Evolutionary conservation across 2,113 vertebrate genomes (phyloP).

Genomic region (Coracopsis vasa): DNA sequence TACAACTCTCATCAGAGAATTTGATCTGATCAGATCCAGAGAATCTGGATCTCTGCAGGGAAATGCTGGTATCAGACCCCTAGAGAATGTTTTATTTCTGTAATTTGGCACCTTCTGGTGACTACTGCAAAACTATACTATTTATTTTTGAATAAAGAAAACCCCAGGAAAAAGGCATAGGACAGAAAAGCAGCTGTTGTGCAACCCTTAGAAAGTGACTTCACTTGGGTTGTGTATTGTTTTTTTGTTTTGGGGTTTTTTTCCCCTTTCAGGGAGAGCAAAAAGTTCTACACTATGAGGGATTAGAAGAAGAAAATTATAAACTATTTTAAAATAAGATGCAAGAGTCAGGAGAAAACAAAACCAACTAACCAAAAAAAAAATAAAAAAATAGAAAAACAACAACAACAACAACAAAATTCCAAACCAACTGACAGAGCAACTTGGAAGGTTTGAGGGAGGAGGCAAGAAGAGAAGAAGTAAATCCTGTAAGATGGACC

Average conservation of each 20-base stretch:
- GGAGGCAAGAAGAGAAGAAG: neutral
- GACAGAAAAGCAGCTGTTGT: neutral
- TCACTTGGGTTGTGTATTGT: neutral
- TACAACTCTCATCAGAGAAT: neutral
- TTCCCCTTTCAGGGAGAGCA: neutral
- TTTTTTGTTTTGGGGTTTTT: neutral
- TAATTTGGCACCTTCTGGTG: conserved; percentile 29
- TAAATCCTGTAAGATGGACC: neutral
- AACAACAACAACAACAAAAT: neutral
- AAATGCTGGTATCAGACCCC: neutral
- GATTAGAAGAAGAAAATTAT: neutral
- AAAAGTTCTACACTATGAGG: neutral
- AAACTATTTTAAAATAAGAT: neutral
- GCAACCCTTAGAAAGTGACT: neutral
- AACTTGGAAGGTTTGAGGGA: neutral
- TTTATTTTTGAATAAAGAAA: neutral
- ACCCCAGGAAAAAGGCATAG: neutral
- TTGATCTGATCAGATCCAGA: neutral
- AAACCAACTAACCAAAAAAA: neutral
- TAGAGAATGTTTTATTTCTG: conserved; percentile 31
- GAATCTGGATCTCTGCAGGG: neutral
- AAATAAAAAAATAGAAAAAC: neutral
- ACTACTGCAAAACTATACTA: conserved; percentile 5
- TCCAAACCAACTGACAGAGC: neutral
- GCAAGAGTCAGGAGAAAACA: neutral